Percentiles rank a stretch among this genome's conserved stretches.
phyloP scores from a whole-genome alignment of 2,797 vertebrate genomes.

The Argentina silus region DNA sequence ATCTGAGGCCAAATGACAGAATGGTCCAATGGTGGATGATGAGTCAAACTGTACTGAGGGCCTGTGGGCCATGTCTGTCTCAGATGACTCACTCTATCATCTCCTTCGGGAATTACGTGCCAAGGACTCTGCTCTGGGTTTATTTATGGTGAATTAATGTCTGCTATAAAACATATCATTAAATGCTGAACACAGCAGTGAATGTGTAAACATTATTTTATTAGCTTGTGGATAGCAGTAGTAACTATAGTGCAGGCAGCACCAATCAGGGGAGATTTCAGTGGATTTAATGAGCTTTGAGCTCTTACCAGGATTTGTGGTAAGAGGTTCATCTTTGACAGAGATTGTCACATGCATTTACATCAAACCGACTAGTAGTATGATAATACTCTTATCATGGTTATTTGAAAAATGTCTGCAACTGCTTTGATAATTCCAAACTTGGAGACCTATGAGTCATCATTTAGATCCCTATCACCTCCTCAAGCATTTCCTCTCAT shows the following conservation, averaged over 20 bases:
- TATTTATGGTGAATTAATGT: slow-evolving; percentile 39
- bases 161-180: slow-evolving; percentile 41
- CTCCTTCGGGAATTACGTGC: slow-evolving; percentile 5
- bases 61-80: slow-evolving; percentile 31
- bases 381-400: not conserved
- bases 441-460: not conserved
- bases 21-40: not conserved
- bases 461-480: not conserved
- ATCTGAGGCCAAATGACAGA: slow-evolving; percentile 3
- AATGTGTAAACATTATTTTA: slow-evolving; percentile 47
- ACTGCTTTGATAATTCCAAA: not conserved
- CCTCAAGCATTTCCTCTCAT: slow-evolving; percentile 11
- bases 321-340: not conserved
- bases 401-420: not conserved
- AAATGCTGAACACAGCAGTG: slow-evolving; percentile 36
- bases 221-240: slow-evolving; percentile 24
- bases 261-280: slow-evolving; percentile 24
- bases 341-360: not conserved
- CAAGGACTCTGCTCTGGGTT: slow-evolving; percentile 19
- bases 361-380: not conserved
- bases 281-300: not conserved
- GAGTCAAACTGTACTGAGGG: slow-evolving; percentile 2
- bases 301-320: slow-evolving; percentile 1
- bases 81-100: slow-evolving; percentile 31
- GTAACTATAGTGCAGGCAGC: slow-evolving; percentile 26